A percentile compares a stretch with the other conserved stretches of the same genome.
Evolutionary conservation across 2,888 invertebrate species (phyloP).

Genomic region (Clostera curtula): DNA sequence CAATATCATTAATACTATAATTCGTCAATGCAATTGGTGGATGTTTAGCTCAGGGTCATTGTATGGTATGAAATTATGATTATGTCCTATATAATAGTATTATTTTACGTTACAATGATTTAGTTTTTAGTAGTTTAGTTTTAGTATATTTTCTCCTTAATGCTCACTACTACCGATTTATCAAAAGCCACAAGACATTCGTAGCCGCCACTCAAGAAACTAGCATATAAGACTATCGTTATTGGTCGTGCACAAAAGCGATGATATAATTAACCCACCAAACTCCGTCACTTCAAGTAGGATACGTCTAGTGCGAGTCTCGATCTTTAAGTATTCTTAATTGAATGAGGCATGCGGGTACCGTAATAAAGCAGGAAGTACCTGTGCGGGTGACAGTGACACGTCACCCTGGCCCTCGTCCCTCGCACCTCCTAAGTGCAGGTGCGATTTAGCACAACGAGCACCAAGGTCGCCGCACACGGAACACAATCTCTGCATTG

Average conservation of each 20-base stretch:
- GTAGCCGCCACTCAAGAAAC: no score
- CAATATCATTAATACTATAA: slow-evolving; percentile 2
- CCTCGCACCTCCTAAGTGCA: slow-evolving; percentile 20
- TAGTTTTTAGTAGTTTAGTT: no score
- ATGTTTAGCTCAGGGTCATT: no score
- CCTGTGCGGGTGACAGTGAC: slow-evolving; percentile 27
- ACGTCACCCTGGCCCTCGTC: slow-evolving; percentile 16
- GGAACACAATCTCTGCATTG: slow-evolving; percentile 68
- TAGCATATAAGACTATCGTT: no score
- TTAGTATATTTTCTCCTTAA: no score
- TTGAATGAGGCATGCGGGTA: slow-evolving; percentile 33
- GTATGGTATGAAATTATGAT: no score
- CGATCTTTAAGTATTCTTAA: slow-evolving; percentile 16
- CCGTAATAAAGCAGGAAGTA: slow-evolving; percentile 39
- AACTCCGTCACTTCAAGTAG: slow-evolving; percentile 25
- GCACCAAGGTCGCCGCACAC: slow-evolving; percentile 54
- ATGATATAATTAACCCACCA: slow-evolving; percentile 17
- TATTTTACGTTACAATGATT: no score
- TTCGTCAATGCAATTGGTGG: slow-evolving; percentile 3
- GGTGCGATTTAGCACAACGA: slow-evolving; percentile 20
- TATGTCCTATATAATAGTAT: no score
- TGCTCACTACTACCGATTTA: slow-evolving; percentile 40
- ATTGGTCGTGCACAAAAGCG: no score
- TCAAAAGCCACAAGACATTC: not conserved
- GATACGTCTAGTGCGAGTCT: slow-evolving; percentile 15